Conservation (phyloP, 2,113 vertebrate species). For the Stegostoma tigrinum region DNA sequence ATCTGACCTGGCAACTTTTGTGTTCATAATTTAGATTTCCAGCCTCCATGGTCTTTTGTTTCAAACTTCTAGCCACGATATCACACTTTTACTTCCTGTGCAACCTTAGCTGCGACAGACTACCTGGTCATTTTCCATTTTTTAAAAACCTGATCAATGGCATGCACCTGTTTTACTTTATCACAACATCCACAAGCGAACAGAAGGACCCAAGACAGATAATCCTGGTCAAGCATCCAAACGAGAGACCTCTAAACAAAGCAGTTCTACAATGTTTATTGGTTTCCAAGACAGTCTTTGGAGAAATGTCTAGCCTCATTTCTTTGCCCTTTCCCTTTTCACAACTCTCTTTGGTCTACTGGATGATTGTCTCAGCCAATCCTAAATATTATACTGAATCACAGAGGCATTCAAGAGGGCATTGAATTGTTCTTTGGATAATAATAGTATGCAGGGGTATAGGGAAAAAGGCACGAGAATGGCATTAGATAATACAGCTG, state of each 20-base stretch:
- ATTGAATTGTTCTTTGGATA: too few species aligned
- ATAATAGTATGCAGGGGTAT: too few species aligned
- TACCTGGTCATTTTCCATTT: neutral
- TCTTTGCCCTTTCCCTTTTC: too few species aligned
- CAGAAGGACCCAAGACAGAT: neutral
- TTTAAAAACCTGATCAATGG: neutral
- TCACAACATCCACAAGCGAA: neutral
- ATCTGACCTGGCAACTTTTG: too few species aligned
- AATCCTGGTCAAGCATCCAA: neutral
- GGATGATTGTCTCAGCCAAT: too few species aligned
- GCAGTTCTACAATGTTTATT: neutral
- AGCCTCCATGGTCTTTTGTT: neutral
- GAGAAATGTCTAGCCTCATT: neutral
- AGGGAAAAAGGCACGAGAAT: too few species aligned
- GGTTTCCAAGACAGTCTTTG: neutral
- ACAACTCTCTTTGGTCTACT: too few species aligned
- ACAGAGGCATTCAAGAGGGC: too few species aligned
- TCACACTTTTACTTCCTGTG: neutral
- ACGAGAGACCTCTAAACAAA: neutral
- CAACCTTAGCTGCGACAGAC: neutral
- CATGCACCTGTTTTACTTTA: neutral
- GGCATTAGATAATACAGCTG: too few species aligned
- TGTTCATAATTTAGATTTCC: neutral
- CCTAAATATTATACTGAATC: too few species aligned
- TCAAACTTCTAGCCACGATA: neutral